phyloP scores from a whole-genome alignment of 2,888 invertebrate genomes.

The Noctua pronuba region DNA sequence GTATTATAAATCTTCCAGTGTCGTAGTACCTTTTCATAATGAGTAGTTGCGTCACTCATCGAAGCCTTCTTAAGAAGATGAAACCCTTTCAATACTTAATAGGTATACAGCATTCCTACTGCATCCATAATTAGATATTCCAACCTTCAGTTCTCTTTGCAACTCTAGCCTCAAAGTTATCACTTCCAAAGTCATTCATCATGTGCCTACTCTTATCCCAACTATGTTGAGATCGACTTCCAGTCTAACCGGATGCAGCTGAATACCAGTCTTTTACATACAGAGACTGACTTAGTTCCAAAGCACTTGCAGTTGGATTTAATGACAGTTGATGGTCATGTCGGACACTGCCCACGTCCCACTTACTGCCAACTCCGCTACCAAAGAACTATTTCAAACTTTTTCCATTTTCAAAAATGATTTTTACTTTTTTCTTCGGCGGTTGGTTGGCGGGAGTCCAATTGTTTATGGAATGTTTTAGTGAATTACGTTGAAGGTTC shows the following conservation, averaged over 20 bases:
- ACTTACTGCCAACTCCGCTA: conserved; percentile 12
- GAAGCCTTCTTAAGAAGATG: background rate
- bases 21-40: background rate
- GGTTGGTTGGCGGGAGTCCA: conserved; percentile 17
- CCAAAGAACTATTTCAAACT: conserved; percentile 43
- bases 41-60: background rate
- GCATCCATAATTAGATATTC: conserved; percentile 11
- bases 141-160: conserved; percentile 6
- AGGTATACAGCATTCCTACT: background rate
- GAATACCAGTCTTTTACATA: background rate
- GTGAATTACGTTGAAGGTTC: conserved; percentile 1
- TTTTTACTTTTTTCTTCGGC: conserved; percentile 27
- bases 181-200: conserved; percentile 1
- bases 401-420: conserved; percentile 37
- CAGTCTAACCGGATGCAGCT: background rate
- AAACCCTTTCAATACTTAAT: background rate
- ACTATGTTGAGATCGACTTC: background rate
- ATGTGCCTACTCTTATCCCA: no score
- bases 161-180: conserved; percentile 22
- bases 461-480: conserved; percentile 38
- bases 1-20: background rate
- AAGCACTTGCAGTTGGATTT: conserved; percentile 18
- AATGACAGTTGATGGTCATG: conserved; percentile 42
- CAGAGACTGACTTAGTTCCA: background rate
- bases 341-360: conserved; percentile 16